Conservation (phyloP, 2,113 vertebrate species). For the Typhlomys cinereus region DNA sequence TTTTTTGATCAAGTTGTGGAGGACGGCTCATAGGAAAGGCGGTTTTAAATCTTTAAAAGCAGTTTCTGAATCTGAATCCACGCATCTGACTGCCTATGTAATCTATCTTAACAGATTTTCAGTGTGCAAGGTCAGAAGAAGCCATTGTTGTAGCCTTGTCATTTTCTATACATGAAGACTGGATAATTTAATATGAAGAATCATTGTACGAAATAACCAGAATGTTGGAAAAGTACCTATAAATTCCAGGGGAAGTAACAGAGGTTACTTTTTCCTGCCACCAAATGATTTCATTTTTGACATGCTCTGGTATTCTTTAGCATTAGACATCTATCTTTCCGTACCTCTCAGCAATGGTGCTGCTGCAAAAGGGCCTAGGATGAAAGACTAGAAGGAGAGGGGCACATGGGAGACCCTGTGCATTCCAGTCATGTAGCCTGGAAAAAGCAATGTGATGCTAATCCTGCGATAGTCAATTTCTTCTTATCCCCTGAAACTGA, state of each 20-base stretch:
- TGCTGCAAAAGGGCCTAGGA: neutral
- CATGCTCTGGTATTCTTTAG: neutral
- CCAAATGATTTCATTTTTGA: slow-evolving; percentile 33
- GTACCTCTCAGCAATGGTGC: neutral
- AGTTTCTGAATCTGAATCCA: neutral
- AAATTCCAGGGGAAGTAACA: slow-evolving; percentile 1
- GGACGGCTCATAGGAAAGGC: slow-evolving; percentile 17
- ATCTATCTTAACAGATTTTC: neutral
- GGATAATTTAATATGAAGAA: slow-evolving; percentile 37
- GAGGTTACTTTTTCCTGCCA: neutral
- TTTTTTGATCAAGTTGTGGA: neutral
- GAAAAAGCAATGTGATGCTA: slow-evolving; percentile 50
- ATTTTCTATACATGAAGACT: slow-evolving; percentile 36
- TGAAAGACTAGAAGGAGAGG: neutral
- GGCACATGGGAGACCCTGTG: neutral
- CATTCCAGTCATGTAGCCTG: slow-evolving; percentile 22
- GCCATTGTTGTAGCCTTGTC: neutral
- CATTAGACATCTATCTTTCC: slow-evolving; percentile 6
- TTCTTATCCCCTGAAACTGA: slow-evolving; percentile 66
- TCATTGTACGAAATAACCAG: slow-evolving; percentile 39
- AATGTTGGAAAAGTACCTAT: neutral
- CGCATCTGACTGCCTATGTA: neutral
- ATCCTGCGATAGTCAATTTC: slow-evolving; percentile 68
- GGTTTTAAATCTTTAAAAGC: neutral
- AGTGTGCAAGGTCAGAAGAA: slow-evolving; percentile 41